These are phyloP conservation scores for Xerus rutilus DNA, from an alignment of 2,797 vertebrate species.

Conservation along the genomic window DNA sequence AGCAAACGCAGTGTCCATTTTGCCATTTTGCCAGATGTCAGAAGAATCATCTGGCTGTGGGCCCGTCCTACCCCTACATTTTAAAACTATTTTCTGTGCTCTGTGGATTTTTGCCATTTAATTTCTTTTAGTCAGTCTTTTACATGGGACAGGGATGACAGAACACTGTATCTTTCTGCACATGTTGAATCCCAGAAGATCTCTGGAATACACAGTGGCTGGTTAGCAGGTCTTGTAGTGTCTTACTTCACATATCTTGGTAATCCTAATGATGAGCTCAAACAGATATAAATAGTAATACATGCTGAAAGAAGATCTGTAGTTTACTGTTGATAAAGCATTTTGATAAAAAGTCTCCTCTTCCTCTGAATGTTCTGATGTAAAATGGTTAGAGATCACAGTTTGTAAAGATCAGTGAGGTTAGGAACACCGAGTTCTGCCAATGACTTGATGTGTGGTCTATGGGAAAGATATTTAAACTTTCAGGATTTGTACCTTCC, in stretches of 20 bases:
- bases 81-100: too few relatives aligned
- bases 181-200: not conserved
- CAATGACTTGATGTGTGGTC: conserved; percentile 78
- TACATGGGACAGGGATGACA: too few relatives aligned
- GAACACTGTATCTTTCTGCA: not conserved
- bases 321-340: not conserved
- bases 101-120: too few relatives aligned
- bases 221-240: not conserved
- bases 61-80: too few relatives aligned
- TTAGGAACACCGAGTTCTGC: conserved; percentile 40
- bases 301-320: conserved; percentile 22
- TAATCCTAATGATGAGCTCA: not conserved
- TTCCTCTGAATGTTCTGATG: conserved; percentile 43
- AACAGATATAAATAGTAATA: conserved; percentile 30
- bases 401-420: not conserved
- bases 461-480: conserved; percentile 50
- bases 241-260: conserved; percentile 34
- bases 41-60: too few relatives aligned
- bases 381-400: conserved; percentile 48
- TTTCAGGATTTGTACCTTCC: conserved; percentile 35
- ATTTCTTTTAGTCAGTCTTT: too few relatives aligned
- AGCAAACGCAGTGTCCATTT: too few relatives aligned
- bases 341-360: conserved; percentile 40
- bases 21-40: too few relatives aligned
- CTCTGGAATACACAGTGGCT: not conserved